Evolutionary conservation across 2,888 invertebrate genomes (phyloP).

Genomic region (Podotricha telesiphe): DNA sequence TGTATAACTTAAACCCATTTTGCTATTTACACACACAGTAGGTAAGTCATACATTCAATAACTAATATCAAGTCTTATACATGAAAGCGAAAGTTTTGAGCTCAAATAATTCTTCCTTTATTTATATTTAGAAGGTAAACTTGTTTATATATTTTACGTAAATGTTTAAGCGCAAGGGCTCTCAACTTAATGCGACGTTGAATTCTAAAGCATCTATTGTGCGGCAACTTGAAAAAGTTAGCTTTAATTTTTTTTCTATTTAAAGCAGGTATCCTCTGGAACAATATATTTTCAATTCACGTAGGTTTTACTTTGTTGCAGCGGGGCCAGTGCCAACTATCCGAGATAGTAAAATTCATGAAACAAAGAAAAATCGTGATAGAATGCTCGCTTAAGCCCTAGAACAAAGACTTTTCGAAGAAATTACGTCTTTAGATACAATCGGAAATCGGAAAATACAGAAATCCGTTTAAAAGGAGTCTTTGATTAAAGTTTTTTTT

Average conservation of each 20-base stretch:
- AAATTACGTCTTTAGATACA: constrained; percentile 34
- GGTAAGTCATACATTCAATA: not conserved
- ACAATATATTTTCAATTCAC: constrained; percentile 43
- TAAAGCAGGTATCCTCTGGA: constrained; percentile 27
- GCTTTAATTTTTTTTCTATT: constrained; percentile 19
- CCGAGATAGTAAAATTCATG: constrained; percentile 39
- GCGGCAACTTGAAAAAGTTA: constrained; percentile 11
- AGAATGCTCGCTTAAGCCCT: constrained; percentile 36
- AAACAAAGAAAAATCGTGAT: constrained; percentile 41
- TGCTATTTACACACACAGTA: too few species aligned
- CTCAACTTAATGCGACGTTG: constrained; percentile 6
- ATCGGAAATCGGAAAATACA: constrained; percentile 26
- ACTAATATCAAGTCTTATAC: not conserved
- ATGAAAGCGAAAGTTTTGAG: not conserved
- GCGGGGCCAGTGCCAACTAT: constrained; percentile 40
- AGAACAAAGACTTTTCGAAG: constrained; percentile 32
- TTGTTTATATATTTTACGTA: constrained; percentile 4
- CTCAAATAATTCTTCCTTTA: constrained; percentile 6
- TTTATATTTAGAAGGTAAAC: constrained; percentile 8
- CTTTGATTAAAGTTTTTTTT: not conserved
- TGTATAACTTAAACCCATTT: not conserved
- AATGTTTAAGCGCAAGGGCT: not conserved
- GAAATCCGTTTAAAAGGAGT: constrained; percentile 17
- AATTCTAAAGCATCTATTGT: constrained; percentile 11
- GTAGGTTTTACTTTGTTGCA: constrained; percentile 37